Evolutionary conservation across 2,888 invertebrate species (phyloP).

Genomic region (Ormyrus labotus): DNA sequence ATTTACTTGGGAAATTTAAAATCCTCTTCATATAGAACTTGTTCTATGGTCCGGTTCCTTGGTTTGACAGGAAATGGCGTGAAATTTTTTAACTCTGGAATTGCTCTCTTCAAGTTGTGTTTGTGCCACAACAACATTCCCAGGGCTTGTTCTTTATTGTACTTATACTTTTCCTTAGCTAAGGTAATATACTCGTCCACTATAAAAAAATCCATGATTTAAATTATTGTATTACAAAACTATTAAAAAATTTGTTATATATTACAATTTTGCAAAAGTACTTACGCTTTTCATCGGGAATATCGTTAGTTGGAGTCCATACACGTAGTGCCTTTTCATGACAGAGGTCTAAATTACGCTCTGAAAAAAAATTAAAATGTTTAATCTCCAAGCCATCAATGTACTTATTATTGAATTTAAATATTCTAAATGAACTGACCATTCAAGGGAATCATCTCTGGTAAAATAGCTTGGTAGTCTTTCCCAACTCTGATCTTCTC

Average conservation of each 20-base stretch:
- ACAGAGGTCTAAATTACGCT: constrained; percentile 85
- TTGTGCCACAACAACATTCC: constrained; percentile 99
- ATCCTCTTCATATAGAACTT: constrained; percentile 98
- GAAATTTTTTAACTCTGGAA: constrained; percentile 95
- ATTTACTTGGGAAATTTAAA: constrained; percentile 99
- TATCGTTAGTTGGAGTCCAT: constrained; percentile 95
- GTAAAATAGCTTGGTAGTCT: constrained; percentile 95
- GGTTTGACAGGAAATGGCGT: constrained; percentile 97
- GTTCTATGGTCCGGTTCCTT: constrained; percentile 89
- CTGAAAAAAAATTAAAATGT: constrained; percentile 69
- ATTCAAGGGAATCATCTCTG: constrained; percentile 85
- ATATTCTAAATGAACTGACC: constrained; percentile 68
- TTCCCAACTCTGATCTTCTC: constrained; percentile 96
- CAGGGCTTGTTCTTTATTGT: constrained; percentile 97
- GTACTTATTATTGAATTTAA: neutral
- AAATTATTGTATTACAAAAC: neutral
- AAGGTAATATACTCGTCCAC: constrained; percentile 96
- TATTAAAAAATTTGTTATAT: constrained; percentile 25
- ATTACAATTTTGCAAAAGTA: constrained; percentile 17
- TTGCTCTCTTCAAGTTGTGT: constrained; percentile 94
- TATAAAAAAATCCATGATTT: constrained; percentile 71
- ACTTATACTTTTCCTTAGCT: constrained; percentile 97
- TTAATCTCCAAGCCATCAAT: neutral
- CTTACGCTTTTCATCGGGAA: constrained; percentile 92
- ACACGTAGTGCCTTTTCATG: constrained; percentile 94